Evolutionary conservation across 2,888 invertebrate genomes (phyloP).

Genomic region (Ophion ventricosus): DNA sequence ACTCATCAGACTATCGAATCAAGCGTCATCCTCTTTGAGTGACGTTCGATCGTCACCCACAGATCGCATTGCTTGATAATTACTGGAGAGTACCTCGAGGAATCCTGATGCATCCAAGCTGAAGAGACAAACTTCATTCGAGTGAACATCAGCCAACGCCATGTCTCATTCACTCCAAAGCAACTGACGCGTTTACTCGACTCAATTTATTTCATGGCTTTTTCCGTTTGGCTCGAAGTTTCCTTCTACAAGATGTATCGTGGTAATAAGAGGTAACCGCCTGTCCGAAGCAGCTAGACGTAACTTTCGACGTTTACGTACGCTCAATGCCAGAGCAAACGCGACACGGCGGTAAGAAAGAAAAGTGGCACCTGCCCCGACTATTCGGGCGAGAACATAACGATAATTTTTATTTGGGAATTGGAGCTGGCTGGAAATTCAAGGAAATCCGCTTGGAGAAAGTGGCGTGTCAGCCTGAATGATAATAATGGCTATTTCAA

Average conservation of each 20-base stretch:
- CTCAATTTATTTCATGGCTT: conserved; percentile 60
- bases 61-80: conserved; percentile 44
- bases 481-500: conserved; percentile 55
- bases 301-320: conserved; percentile 15
- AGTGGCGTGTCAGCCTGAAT: conserved; percentile 29
- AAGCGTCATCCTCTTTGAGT: conserved; percentile 6
- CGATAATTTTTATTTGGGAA: conserved; percentile 60
- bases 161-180: conserved; percentile 51
- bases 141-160: conserved; percentile 24
- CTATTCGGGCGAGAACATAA: conserved; percentile 41
- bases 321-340: conserved; percentile 14
- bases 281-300: conserved; percentile 23
- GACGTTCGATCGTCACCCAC: conserved; percentile 36
- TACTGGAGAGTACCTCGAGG: conserved; percentile 28
- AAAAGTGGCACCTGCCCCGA: conserved; percentile 24
- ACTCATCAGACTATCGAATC: background rate
- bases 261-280: conserved; percentile 56
- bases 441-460: conserved; percentile 15
- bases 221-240: conserved; percentile 13
- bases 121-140: conserved; percentile 18
- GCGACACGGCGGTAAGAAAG: background rate
- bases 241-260: conserved; percentile 43
- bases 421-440: conserved; percentile 23
- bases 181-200: conserved; percentile 34
- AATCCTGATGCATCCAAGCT: conserved; percentile 3